A percentile compares a stretch with the other conserved stretches of the same genome.
Evolutionary conservation across 2,113 vertebrate genomes (phyloP).

Genomic region (Triplophysa dalaica): DNA sequence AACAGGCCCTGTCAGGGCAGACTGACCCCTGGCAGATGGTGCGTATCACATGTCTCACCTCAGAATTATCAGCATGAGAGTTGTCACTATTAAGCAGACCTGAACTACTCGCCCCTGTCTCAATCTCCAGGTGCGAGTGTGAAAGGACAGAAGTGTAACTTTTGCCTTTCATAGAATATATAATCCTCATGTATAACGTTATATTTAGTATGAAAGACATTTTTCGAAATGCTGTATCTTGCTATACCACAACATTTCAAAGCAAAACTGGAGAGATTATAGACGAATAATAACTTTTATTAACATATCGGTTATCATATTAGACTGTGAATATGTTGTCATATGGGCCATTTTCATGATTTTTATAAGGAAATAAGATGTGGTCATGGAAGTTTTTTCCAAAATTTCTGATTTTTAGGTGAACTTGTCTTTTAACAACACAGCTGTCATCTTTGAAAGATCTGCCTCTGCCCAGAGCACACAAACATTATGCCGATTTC

Average conservation of each 20-base stretch:
- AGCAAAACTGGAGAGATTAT: no score
- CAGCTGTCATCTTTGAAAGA: background rate
- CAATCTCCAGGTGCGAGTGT: constrained; percentile 27
- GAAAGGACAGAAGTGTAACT: constrained; percentile 11
- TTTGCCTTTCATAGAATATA: background rate
- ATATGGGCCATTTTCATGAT: no score
- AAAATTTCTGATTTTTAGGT: no score
- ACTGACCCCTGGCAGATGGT: constrained; percentile 35
- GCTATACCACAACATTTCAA: no score
- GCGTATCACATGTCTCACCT: constrained; percentile 25
- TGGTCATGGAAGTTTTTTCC: no score
- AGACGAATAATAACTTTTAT: no score
- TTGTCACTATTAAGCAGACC: constrained; percentile 15
- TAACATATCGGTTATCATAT: no score
- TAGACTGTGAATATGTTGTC: no score
- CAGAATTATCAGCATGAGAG: constrained; percentile 3
- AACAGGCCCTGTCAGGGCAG: constrained; percentile 26
- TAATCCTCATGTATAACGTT: background rate
- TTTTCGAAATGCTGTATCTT: no score
- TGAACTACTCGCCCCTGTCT: background rate
- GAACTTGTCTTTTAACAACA: background rate
- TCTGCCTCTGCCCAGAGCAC: constrained; percentile 9
- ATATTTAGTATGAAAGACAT: no score
- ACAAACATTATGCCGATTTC: constrained; percentile 37
- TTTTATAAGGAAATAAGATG: no score